These are phyloP conservation scores for Hydra vulgaris DNA, from an alignment of 30 jellyfish, hydroid and myxozoan species.

Conservation along the genomic window DNA sequence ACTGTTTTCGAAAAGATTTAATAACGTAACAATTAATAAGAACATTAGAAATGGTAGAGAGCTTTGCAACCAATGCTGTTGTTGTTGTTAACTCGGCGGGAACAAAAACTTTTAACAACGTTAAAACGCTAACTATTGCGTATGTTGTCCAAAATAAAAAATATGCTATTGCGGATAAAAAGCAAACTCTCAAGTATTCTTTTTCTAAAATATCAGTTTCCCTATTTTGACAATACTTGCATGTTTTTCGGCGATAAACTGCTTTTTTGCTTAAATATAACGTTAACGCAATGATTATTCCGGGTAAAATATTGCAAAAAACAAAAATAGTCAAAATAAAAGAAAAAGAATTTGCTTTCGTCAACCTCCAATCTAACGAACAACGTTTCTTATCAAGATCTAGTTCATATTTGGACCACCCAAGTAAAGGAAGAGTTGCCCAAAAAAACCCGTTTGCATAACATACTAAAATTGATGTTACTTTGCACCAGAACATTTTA, in stretches of 20 bases:
- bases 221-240: background rate
- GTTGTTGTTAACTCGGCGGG: background rate
- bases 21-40: background rate
- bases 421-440: background rate
- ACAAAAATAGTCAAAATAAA: background rate
- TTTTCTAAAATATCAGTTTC: background rate
- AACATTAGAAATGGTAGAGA: conserved; percentile 5
- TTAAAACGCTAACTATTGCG: background rate
- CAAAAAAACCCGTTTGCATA: conserved; percentile 2
- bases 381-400: conserved; percentile 9
- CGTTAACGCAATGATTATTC: background rate
- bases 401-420: background rate
- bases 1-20: background rate
- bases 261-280: background rate
- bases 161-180: background rate
- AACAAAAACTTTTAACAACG: background rate
- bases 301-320: background rate
- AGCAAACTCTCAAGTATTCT: background rate
- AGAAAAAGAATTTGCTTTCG: background rate
- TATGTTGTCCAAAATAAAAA: conserved; percentile 2
- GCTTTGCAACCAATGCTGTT: conserved; percentile 7
- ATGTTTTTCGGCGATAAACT: background rate
- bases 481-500: background rate
- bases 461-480: background rate
- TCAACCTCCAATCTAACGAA: conserved; percentile 10